These are phyloP conservation scores for Euzophera pinguis DNA, from an alignment of 2,888 invertebrate genomes.

Conservation along the genomic window DNA sequence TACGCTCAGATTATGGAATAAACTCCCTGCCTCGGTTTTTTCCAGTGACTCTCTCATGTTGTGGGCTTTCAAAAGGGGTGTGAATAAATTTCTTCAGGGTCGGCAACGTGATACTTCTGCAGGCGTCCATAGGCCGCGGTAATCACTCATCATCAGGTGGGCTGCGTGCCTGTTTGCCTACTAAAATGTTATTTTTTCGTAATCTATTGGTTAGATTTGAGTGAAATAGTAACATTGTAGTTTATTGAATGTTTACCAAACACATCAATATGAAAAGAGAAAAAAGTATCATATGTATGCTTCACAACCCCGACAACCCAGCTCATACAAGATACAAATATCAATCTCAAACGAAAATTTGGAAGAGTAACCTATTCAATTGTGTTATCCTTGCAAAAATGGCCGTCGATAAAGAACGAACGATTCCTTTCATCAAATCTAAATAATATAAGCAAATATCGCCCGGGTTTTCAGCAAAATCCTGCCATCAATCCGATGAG, in stretches of 20 bases:
- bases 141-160: too few species aligned
- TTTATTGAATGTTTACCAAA: neutral
- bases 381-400: neutral
- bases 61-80: too few species aligned
- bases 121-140: too few species aligned
- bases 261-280: neutral
- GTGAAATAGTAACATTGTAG: too few species aligned
- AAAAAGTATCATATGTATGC: neutral
- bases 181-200: too few species aligned
- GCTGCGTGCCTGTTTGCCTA: too few species aligned
- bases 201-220: too few species aligned
- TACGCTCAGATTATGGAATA: too few species aligned
- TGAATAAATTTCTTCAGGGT: too few species aligned
- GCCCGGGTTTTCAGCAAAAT: neutral
- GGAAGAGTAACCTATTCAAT: slow-evolving; percentile 5
- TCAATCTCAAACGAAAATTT: slow-evolving; percentile 7
- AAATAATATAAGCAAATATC: slow-evolving; percentile 1
- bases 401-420: slow-evolving; percentile 5
- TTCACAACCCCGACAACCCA: neutral
- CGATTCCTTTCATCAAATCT: slow-evolving; percentile 1
- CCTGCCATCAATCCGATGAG: neutral
- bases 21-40: too few species aligned
- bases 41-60: too few species aligned
- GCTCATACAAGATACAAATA: neutral
- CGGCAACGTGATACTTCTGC: too few species aligned